A percentile compares a stretch with the other conserved stretches of the same genome.
phyloP scores from a whole-genome alignment of 2,888 invertebrate species.

The Agrochola lota region DNA sequence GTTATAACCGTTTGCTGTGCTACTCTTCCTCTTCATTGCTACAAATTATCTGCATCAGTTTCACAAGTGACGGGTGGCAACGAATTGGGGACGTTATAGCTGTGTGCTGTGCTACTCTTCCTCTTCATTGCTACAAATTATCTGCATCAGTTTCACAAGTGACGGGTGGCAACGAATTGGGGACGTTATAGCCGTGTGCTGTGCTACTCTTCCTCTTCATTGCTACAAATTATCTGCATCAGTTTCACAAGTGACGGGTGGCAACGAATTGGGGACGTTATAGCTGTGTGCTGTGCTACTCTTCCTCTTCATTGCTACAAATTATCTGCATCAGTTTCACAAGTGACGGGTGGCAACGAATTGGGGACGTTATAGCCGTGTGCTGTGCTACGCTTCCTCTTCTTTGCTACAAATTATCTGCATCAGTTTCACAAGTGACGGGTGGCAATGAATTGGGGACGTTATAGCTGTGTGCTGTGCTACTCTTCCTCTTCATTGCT shows the following conservation, averaged over 20 bases:
- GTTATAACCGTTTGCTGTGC: background rate
- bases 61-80: constrained; percentile 7
- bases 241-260: too few relatives aligned
- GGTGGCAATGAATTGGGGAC: constrained; percentile 8
- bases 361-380: too few relatives aligned
- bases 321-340: background rate
- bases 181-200: too few relatives aligned
- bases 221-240: too few relatives aligned
- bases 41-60: background rate
- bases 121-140: too few relatives aligned
- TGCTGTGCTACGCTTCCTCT: too few relatives aligned
- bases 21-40: background rate
- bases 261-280: too few relatives aligned
- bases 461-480: too few relatives aligned
- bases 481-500: background rate
- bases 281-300: background rate
- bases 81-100: constrained; percentile 10
- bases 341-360: constrained; percentile 11
- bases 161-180: too few relatives aligned
- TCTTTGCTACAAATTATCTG: constrained; percentile 3
- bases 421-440: constrained; percentile 2
- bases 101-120: too few relatives aligned
- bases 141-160: too few relatives aligned
- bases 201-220: too few relatives aligned
- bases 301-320: background rate